These are phyloP conservation scores for Onychomys leucogaster DNA, from an alignment of 2,797 vertebrate genomes.

Conservation along the genomic window DNA sequence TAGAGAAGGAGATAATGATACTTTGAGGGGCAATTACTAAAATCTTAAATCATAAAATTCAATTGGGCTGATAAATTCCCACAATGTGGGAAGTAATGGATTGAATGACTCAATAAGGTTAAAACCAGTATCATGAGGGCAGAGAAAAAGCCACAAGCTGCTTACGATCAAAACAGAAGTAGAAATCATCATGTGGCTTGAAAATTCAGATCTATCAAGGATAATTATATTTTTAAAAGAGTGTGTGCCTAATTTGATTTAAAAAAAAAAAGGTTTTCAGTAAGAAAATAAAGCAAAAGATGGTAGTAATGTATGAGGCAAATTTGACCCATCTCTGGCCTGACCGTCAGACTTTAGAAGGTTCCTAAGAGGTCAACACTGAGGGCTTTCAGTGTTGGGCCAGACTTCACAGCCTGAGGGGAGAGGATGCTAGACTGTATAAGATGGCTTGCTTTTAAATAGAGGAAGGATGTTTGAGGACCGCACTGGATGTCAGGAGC, in stretches of 20 bases:
- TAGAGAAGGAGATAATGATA: not conserved
- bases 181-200: not conserved
- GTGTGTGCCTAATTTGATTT: not conserved
- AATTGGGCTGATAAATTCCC: not conserved
- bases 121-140: not conserved
- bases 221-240: conserved; percentile 26
- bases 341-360: not conserved
- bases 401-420: not conserved
- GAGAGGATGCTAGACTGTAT: not conserved
- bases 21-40: not conserved
- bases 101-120: no score
- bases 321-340: not conserved
- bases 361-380: not conserved
- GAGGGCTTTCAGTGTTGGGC: no score
- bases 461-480: conserved; percentile 13
- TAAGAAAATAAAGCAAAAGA: not conserved
- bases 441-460: conserved; percentile 47
- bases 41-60: not conserved
- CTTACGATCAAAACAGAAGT: no score
- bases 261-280: conserved; percentile 14
- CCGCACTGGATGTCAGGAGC: not conserved
- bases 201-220: not conserved
- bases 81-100: not conserved
- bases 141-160: not conserved
- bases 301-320: not conserved